Evolutionary conservation across 2,113 vertebrate genomes (phyloP).

Genomic region (Pyxicephalus adspersus): DNA sequence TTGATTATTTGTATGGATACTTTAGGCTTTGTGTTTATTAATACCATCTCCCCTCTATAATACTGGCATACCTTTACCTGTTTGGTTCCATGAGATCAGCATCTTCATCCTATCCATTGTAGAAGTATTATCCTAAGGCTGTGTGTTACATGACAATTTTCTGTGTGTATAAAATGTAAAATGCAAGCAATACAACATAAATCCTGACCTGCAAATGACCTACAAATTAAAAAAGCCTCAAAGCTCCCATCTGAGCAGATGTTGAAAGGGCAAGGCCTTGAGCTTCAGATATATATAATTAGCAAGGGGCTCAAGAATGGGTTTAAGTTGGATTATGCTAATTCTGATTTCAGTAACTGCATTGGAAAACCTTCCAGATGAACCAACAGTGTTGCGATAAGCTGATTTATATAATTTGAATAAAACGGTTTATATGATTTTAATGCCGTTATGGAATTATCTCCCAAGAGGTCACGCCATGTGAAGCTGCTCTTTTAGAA

Average conservation of each 20-base stretch:
- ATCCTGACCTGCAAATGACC: constrained; percentile 64
- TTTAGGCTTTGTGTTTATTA: too few species aligned
- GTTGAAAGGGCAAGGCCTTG: constrained; percentile 65
- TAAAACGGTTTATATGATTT: constrained; percentile 65
- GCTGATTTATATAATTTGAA: constrained; percentile 68
- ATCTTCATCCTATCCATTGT: not conserved
- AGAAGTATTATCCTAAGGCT: not conserved
- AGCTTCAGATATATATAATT: constrained; percentile 67
- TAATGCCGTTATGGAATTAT: constrained; percentile 65
- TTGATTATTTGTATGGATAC: too few species aligned
- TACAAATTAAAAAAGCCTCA: constrained; percentile 64
- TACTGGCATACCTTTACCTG: too few species aligned
- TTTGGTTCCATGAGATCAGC: too few species aligned
- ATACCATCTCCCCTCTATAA: too few species aligned
- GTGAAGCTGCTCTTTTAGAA: constrained; percentile 55
- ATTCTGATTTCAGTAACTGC: constrained; percentile 65
- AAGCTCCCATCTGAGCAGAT: constrained; percentile 66
- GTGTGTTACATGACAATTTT: constrained; percentile 7
- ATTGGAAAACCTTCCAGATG: constrained; percentile 69
- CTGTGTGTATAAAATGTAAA: constrained; percentile 31
- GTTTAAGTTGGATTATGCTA: constrained; percentile 73
- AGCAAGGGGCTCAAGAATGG: constrained; percentile 63
- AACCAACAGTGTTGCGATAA: constrained; percentile 69
- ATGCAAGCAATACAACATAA: constrained; percentile 59
- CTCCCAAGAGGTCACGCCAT: constrained; percentile 65